Evolutionary conservation across 2,888 invertebrate genomes (phyloP).

Genomic region (Ashinkailepas kermadecensis): DNA sequence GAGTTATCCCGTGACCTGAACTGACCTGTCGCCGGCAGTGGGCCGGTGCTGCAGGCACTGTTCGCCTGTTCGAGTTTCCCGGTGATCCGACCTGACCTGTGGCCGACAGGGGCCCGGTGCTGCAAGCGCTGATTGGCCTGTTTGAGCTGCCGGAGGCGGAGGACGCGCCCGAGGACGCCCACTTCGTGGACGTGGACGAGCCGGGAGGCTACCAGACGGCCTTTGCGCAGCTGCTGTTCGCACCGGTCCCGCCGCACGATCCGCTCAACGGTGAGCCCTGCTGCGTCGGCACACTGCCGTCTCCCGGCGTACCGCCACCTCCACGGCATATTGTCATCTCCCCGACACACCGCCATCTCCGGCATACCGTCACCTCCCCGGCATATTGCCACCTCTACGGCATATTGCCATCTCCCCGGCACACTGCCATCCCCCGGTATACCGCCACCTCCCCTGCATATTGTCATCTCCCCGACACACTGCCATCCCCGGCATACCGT

Average conservation of each 20-base stretch:
- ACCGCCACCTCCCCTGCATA: too few species aligned
- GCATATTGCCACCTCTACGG: too few species aligned
- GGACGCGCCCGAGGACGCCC: slow-evolving; percentile 59
- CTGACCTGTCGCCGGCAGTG: too few species aligned
- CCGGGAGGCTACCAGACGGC: slow-evolving; percentile 76
- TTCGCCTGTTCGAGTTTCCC: too few species aligned
- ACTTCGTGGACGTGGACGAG: slow-evolving; percentile 78
- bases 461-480: too few species aligned
- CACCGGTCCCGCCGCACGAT: slow-evolving; percentile 39
- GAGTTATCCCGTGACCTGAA: too few species aligned
- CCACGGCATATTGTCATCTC: background rate
- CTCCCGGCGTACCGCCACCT: too few species aligned
- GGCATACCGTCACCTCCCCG: background rate
- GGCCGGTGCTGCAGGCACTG: too few species aligned
- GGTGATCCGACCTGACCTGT: background rate
- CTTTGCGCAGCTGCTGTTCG: slow-evolving; percentile 80
- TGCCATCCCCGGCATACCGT: too few species aligned
- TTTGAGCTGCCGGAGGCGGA: slow-evolving; percentile 77
- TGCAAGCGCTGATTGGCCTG: slow-evolving; percentile 68
- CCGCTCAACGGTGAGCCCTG: slow-evolving; percentile 1
- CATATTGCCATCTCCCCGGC: background rate
- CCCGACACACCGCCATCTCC: background rate
- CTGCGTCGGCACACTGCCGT: too few species aligned
- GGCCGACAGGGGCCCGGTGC: slow-evolving; percentile 38
- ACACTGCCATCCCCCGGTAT: background rate